Evolutionary conservation across 2,113 vertebrate genomes (phyloP), one percentile per base, ranked within the genome.

Genomic region (Nothocercus nigrocapillus): DNA sequence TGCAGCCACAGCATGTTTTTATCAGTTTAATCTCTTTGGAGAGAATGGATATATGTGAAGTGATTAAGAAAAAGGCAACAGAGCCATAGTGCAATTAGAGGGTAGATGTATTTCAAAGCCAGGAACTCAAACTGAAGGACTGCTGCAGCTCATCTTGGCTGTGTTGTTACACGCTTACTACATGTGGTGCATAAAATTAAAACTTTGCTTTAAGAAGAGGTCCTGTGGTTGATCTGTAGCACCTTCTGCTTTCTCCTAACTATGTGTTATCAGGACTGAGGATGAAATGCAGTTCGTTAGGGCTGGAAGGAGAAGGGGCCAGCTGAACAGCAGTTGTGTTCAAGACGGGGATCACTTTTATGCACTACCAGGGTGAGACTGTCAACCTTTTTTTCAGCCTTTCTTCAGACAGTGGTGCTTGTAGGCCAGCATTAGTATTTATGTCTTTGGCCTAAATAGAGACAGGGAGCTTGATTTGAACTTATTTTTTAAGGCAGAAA

Each of bases 381-480:
- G 44, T 25, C 88, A 75, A 61, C 80, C 38, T 51, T 40, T 95
- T 94, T 93, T 53, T 93, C 38, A 32, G 42, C 47, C 47, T 56
- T 88, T 90, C 12, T 13, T 19, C 11, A 67, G 81, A 78, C 28
- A 5, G 81, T 64, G 47, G 47, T 53, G 80, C 72, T 90, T 81
- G 17, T 88, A 88, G 78, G 66, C 64, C 69, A 75, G 44, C 56
- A 76, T 83, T 24, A 75, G 69, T 49, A 47, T 83, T 94, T 90
- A 40, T 79, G 28, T 70, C 63, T 88, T 88, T 90, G 82, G 53
- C 51, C 75, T 90, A 90, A 88, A 89, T 24, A 36, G 72, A 32
- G 85, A 90, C 90, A n/a, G 68, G 74, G 82, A 89, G 76, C 72
- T 85, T 95, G 85, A 93, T 89, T 85, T 72, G 80, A 88, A 93